phyloP scores from a whole-genome alignment of 2,113 vertebrate genomes.

The Cryptomyrus ogoouensis region DNA sequence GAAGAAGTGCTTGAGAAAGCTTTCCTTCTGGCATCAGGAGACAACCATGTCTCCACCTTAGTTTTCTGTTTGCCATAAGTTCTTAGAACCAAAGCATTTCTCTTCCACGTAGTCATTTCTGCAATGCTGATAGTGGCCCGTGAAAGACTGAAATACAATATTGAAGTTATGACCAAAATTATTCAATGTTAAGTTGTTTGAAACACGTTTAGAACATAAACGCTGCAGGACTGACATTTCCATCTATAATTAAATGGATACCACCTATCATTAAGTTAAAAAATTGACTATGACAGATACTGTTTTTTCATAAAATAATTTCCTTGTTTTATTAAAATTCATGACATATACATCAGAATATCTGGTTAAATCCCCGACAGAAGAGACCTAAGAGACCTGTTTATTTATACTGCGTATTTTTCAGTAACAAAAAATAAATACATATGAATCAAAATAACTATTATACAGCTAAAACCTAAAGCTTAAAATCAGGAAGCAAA shows the following conservation, averaged over 20 bases:
- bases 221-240: background rate
- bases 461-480: too few relatives aligned
- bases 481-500: background rate
- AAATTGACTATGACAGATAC: background rate
- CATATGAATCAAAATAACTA: too few relatives aligned
- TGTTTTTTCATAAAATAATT: too few relatives aligned
- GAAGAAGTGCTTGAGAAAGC: slow-evolving; percentile 52
- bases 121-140: background rate
- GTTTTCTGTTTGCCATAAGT: slow-evolving; percentile 54
- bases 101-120: slow-evolving; percentile 42
- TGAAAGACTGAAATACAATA: background rate
- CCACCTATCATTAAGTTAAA: background rate
- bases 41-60: slow-evolving; percentile 53
- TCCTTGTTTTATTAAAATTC: too few relatives aligned
- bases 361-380: too few relatives aligned
- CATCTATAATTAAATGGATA: background rate
- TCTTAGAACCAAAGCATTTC: slow-evolving; percentile 41
- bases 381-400: too few relatives aligned
- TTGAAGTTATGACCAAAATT: background rate
- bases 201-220: background rate
- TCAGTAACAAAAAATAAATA: too few relatives aligned
- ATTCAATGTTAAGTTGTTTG: background rate
- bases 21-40: slow-evolving; percentile 42
- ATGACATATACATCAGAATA: too few relatives aligned
- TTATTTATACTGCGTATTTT: too few relatives aligned